These are phyloP conservation scores for Halisarca cf. caerulea DNA, from an alignment of 37 sponge, comb jelly and placozoan species.

Conservation along the genomic window DNA sequence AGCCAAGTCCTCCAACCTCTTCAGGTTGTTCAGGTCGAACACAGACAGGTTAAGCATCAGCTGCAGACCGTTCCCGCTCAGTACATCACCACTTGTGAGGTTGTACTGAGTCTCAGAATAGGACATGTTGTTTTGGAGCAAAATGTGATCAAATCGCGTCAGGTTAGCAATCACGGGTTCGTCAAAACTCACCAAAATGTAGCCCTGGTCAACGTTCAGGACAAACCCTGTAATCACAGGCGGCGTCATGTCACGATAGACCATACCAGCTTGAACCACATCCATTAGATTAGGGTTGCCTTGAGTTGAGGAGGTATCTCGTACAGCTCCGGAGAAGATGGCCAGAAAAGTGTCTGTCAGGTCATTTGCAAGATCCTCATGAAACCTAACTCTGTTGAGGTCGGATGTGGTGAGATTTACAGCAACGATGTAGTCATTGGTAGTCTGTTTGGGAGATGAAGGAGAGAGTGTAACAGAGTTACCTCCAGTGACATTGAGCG, in stretches of 20 bases:
- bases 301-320: slow-evolving; percentile 35
- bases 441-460: not conserved
- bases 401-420: slow-evolving; percentile 65
- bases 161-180: slow-evolving; percentile 79
- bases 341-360: slow-evolving; percentile 55
- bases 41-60: slow-evolving; percentile 56
- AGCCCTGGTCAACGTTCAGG: slow-evolving; percentile 62
- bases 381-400: slow-evolving; percentile 64
- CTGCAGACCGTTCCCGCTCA: slow-evolving; percentile 53
- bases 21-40: slow-evolving; percentile 75
- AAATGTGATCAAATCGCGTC: slow-evolving; percentile 45
- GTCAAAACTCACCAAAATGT: slow-evolving; percentile 63
- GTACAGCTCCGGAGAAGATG: slow-evolving; percentile 39
- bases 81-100: slow-evolving; percentile 61
- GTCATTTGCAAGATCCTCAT: slow-evolving; percentile 56
- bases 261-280: slow-evolving; percentile 30
- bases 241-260: slow-evolving; percentile 61
- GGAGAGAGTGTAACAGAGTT: slow-evolving; percentile 2
- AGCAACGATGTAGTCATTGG: slow-evolving; percentile 35
- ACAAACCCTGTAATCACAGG: slow-evolving; percentile 54
- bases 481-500: slow-evolving; percentile 2
- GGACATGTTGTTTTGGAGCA: slow-evolving; percentile 49
- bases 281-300: slow-evolving; percentile 23
- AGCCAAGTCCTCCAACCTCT: slow-evolving; percentile 39
- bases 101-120: slow-evolving; percentile 54